Conservation (phyloP, 2,797 vertebrate species). For the Enoplosus armatus region DNA sequence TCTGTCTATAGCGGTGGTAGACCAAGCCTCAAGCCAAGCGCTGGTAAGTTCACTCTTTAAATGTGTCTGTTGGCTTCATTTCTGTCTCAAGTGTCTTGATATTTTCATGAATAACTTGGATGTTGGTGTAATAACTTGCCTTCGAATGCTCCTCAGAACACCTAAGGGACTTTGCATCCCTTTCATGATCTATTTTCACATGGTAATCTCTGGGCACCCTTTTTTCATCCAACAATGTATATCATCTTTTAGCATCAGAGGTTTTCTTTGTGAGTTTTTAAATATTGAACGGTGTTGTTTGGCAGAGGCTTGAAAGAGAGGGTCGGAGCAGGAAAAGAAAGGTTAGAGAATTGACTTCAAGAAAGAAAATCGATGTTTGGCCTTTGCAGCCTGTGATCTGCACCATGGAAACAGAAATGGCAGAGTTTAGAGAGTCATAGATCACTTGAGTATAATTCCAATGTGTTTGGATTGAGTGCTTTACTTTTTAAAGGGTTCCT, state of each 20-base stretch:
- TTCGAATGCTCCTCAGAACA: constrained; percentile 28
- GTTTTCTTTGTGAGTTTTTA: constrained; percentile 46
- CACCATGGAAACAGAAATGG: constrained; percentile 80
- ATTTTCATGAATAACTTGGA: constrained; percentile 14
- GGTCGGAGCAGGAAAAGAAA: constrained; percentile 64
- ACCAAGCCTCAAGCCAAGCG: constrained; percentile 94
- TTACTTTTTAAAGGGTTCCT: constrained; percentile 64
- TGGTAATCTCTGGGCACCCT: constrained; percentile 12
- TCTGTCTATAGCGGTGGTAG: constrained; percentile 91
- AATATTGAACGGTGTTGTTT: constrained; percentile 55
- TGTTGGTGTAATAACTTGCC: neutral
- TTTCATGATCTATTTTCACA: constrained; percentile 54
- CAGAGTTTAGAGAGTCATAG: constrained; percentile 70
- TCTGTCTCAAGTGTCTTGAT: constrained; percentile 14
- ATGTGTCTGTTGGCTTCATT: constrained; percentile 17
- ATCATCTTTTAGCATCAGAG: constrained; percentile 26
- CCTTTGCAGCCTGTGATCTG: constrained; percentile 76
- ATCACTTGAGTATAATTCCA: constrained; percentile 71
- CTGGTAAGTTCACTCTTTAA: constrained; percentile 87
- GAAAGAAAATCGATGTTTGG: constrained; percentile 76
- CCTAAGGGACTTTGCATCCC: constrained; percentile 17
- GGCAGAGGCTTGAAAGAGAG: constrained; percentile 52
- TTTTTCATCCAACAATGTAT: constrained; percentile 37
- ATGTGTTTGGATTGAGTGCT: constrained; percentile 67
- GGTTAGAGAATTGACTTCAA: constrained; percentile 77